phyloP scores from a whole-genome alignment of 2,113 vertebrate species.

The Scomber colias region DNA sequence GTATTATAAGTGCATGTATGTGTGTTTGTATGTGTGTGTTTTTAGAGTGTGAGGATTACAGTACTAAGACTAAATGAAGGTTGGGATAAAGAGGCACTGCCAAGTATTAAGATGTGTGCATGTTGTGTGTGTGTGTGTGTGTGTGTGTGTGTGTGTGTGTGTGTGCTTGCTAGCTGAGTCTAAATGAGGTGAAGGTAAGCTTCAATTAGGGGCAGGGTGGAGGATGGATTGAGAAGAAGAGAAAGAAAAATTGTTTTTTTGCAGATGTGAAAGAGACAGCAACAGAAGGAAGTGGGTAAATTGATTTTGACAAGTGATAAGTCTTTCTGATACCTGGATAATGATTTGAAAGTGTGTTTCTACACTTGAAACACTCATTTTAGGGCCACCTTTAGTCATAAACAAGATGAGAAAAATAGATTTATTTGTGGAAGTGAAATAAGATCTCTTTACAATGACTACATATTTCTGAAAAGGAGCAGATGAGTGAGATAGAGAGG shows the following conservation, averaged over 20 bases:
- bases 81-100: background rate
- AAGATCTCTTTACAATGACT: conserved; percentile 2
- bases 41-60: background rate
- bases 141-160: background rate
- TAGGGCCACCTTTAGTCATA: background rate
- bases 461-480: conserved; percentile 3
- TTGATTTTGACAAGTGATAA: conserved; percentile 32
- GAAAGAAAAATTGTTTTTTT: background rate
- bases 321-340: conserved; percentile 13
- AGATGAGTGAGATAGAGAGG: background rate
- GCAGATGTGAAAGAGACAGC: conserved; percentile 17
- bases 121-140: background rate
- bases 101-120: too few species aligned
- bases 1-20: conserved; percentile 12
- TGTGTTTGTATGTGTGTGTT: background rate
- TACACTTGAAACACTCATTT: conserved; percentile 5
- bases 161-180: background rate
- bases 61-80: conserved; percentile 4
- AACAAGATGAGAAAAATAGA: background rate
- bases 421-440: conserved; percentile 2
- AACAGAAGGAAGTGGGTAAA: background rate
- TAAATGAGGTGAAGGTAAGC: conserved; percentile 2
- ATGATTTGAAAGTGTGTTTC: background rate
- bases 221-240: background rate
- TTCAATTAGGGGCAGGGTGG: conserved; percentile 23